Conservation (phyloP, 2,797 vertebrate genomes). For the Onychomys arenicola region DNA sequence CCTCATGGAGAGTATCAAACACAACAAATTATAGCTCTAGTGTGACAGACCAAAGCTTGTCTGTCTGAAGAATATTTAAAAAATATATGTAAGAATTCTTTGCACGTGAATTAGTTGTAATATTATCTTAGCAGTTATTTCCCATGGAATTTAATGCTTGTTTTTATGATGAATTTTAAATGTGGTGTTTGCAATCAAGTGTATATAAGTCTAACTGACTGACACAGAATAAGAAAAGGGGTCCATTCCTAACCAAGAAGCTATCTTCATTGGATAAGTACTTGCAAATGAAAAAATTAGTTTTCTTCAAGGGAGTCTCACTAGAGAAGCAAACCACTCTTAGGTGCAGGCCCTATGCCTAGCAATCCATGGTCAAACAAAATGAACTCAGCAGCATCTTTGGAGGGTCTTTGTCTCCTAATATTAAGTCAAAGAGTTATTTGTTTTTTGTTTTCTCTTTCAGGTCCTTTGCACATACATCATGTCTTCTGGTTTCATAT, state of each 20-base stretch:
- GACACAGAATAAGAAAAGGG: constrained; percentile 47
- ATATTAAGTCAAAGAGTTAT: neutral
- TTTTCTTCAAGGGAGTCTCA: neutral
- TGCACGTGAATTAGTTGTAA: neutral
- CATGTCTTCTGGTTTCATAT: neutral
- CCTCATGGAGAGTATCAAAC: constrained; percentile 2
- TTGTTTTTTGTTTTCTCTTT: neutral
- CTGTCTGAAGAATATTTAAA: neutral
- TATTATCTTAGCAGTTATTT: constrained; percentile 43
- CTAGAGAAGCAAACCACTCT: neutral
- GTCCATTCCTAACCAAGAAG: neutral
- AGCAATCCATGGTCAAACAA: neutral
- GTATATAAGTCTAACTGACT: constrained; percentile 27
- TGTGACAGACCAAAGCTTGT: neutral
- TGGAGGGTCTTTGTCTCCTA: neutral
- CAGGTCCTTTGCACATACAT: neutral
- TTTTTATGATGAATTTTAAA: constrained; percentile 29
- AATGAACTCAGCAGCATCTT: neutral
- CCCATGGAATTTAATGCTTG: neutral
- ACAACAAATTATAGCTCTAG: constrained; percentile 3
- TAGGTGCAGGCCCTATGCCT: too few relatives aligned
- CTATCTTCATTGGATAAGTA: neutral
- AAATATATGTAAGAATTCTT: neutral
- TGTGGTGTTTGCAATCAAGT: constrained; percentile 42
- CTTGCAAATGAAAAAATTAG: neutral